Base-by-base conservation (phyloP, 2,113 vertebrate species). In the Apeltes quadracus region DNA sequence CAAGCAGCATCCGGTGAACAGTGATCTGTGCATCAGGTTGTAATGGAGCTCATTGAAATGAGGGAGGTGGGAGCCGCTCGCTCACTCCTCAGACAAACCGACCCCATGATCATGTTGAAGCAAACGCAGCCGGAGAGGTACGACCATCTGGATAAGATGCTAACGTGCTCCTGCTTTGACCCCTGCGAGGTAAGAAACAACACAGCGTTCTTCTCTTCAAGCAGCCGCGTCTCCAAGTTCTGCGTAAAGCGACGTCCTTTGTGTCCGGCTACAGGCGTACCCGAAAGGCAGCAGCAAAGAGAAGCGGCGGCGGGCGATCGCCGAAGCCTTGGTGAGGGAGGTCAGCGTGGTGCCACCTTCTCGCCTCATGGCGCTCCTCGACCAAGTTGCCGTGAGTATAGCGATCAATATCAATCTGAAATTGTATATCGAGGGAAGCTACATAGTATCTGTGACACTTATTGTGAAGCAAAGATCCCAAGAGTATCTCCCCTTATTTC, bases 71-170 rank as follows among this genome's bases (percentile, higher is more conserved):
- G 96, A 22, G 98, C 98, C 65, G 98, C 97, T 39, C 93, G 97
- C 43, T 98, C 97, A 0, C 94, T 99, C 44, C 91, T 99, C 82
- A 95, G 95, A 61, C 98, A 98, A 67, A 99, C 97, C 0, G 98
- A 99, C 80, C 97, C 98, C 0, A 99, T 99, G 98, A 99, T 99
- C 87, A 98, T 98, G 98, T 76, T 99, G 69, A 99, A 99, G 77
- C 97, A 99, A 78, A 99, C 95, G 2, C 96, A 98, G 81, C 95
- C 96, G 0, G 95, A 98, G 87, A 93, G 98, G 20, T 98, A 96
- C 79, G 93, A 93, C 77, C 97, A 98, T 81, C 85, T 99, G 1
- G 96, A 99, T 84, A 97, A 96, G 78, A 95, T 99, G 75, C 92
- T 98, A 54, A 96, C 95, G 0, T 92, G 96, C 43, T 96, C 97